phyloP scores from a whole-genome alignment of 2,888 invertebrate genomes.

The Drosophila kanekoi region DNA sequence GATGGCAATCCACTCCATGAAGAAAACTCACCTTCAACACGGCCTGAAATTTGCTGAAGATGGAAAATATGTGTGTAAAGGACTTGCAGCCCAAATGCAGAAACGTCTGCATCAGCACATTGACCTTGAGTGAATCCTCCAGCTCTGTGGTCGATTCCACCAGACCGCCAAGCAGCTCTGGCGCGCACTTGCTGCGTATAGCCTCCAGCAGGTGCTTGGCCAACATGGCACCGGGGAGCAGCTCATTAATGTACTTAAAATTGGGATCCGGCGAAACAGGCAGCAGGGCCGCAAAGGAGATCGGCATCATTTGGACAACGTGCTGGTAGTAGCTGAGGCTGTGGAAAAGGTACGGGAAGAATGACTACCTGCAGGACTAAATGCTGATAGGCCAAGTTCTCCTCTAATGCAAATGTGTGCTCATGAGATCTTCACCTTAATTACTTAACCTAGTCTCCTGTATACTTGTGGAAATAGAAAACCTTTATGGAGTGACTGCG shows the following conservation, averaged over 20 bases:
- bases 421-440: too few relatives aligned
- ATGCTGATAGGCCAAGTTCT: too few relatives aligned
- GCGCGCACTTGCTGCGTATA: conserved; percentile 28
- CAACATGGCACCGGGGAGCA: conserved; percentile 89
- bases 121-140: conserved; percentile 33
- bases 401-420: too few relatives aligned
- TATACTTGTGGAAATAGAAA: too few relatives aligned
- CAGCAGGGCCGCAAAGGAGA: conserved; percentile 91
- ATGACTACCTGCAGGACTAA: neutral
- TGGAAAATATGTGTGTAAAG: conserved; percentile 39
- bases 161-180: conserved; percentile 19
- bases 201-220: conserved; percentile 74
- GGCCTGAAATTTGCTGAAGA: conserved; percentile 34
- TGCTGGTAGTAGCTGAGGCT: conserved; percentile 97
- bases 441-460: too few relatives aligned
- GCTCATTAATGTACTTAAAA: conserved; percentile 94
- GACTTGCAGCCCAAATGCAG: conserved; percentile 62
- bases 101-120: conserved; percentile 54
- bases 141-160: conserved; percentile 5
- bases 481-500: too few relatives aligned
- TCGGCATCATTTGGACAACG: conserved; percentile 95
- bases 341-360: conserved; percentile 15
- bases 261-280: conserved; percentile 93
- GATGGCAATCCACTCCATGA: too few relatives aligned
- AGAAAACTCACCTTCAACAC: conserved; percentile 49